Evolutionary conservation across 2,888 invertebrate genomes (phyloP), one percentile per base, ranked within the genome.

Genomic region (Electrophaes corylata): DNA sequence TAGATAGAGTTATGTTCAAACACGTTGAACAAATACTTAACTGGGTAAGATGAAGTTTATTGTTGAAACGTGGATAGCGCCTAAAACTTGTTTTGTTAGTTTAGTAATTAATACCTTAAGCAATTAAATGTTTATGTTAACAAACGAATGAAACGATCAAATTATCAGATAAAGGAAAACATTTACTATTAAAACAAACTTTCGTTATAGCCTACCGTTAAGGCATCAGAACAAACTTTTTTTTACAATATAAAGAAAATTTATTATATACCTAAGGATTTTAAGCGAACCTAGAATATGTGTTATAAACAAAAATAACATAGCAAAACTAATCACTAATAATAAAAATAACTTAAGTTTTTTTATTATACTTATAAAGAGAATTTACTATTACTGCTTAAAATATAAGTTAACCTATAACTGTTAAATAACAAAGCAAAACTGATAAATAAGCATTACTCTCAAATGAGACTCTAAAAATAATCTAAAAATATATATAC

Each of bases 1-100:
- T 8, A 29, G 3, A 29, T 29, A 29, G 26, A 10, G 10, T 29
- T 29, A 10, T 41, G 19, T 41, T 33, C 51, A 46, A 31, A 56
- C 10, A 46, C n/a, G 4, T 35, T 47, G 23, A 33, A 23, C 39
- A 43, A 43, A 43, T 43, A 20, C 8, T 10, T 11, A 23, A 10
- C 5, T 12, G 5, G 5, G 8, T 23, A 23, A 23, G 1, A 12
- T 20, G 5, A 37, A 14, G 8, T 43, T 23, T 16, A 29, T 5
- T 29, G 12, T 35, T 35, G 14, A 35, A 35, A 35, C 35, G 3
- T 11, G 4, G n/a, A n/a, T n/a, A n/a, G 11, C 11, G 11, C 31
- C 3, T 31, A 35, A 1, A 6, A 35, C 12, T 2, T 2, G 5
- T 12, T 35, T 35, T n/a, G n/a, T n/a, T n/a, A n/a, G 35, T 35